Evolutionary conservation across 1,140 invertebrate species (phyloP), one percentile per base, ranked within the genome.

Genomic region (Limonius californicus): DNA sequence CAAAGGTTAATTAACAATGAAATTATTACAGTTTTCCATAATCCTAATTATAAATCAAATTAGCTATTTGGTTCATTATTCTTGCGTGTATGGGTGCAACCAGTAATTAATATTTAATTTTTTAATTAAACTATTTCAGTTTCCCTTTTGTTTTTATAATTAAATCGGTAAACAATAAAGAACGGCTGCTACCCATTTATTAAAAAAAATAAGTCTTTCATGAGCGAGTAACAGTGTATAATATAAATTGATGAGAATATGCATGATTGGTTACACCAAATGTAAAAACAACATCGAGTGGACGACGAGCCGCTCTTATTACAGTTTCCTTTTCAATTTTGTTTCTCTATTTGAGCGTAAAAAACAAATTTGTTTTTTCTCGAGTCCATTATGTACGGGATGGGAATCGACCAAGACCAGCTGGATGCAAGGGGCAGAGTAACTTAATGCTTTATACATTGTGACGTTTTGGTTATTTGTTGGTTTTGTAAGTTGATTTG

Each of bases 291-390:
- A 67, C 62, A 64, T 47, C 57, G 55, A 59, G 59, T 55, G 64
- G 62, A 65, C 63, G 63, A 65, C 66, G 63, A 62, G 58, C 62
- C 50, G 63, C 56, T 63, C 62, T 64, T 66, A 68, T 68, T 68
- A 66, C 67, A 67, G 65, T 67, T 67, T 69, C 68, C 68, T 69
- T 69, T 69, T 69, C 68, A 69, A 69, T 69, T 69, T 69, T 65
- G 68, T 69, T 69, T 66, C 68, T 69, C 68, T 69, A 69, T 69
- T 69, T 69, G 63, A 69, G 68, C 68, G 65, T 67, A 69, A 69
- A 68, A 69, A 69, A 69, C 68, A 69, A 69, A 69, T 69, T 67
- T 64, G 68, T 67, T 69, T 69, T 69, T 68, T 69, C 65, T 69
- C 65, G 63, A 69, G 62, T 69, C 68, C 68, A 69, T 69, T 69